phyloP scores from a whole-genome alignment of 2,888 invertebrate species.

The Epistrophella euchroma region DNA sequence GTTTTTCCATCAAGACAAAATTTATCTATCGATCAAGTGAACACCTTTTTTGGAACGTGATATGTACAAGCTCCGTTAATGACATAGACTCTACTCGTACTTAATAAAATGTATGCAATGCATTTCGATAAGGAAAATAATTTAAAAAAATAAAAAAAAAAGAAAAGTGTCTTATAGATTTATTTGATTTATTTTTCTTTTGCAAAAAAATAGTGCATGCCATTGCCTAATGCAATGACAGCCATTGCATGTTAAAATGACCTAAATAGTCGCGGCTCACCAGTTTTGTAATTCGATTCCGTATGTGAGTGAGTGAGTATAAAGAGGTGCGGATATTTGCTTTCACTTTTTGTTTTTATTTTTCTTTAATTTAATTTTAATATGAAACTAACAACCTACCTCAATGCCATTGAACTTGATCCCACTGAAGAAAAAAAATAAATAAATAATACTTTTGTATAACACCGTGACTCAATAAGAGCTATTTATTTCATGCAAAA shows the following conservation, averaged over 20 bases:
- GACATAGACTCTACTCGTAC: constrained; percentile 6
- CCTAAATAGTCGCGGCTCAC: constrained; percentile 39
- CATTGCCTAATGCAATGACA: background rate
- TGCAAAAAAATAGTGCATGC: constrained; percentile 59
- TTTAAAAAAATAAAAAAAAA: constrained; percentile 32
- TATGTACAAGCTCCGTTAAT: constrained; percentile 8
- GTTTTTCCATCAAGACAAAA: constrained; percentile 1
- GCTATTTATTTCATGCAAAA: background rate
- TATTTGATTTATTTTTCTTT: background rate
- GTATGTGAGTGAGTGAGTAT: background rate
- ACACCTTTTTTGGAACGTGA: constrained; percentile 60
- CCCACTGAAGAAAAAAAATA: background rate
- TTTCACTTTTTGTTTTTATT: constrained; percentile 57
- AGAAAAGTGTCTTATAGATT: constrained; percentile 6
- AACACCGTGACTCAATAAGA: background rate
- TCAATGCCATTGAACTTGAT: constrained; percentile 67
- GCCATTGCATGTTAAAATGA: constrained; percentile 56
- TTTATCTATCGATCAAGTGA: constrained; percentile 47
- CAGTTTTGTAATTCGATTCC: constrained; percentile 41
- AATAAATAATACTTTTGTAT: background rate
- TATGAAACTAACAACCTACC: background rate
- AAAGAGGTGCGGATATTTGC: background rate
- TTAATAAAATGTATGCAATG: constrained; percentile 15
- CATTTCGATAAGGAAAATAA: constrained; percentile 54
- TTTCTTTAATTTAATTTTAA: background rate